Percentiles rank a stretch among this genome's conserved stretches.
Evolutionary conservation across 2,113 vertebrate genomes (phyloP).

Genomic region (Hucho hucho): DNA sequence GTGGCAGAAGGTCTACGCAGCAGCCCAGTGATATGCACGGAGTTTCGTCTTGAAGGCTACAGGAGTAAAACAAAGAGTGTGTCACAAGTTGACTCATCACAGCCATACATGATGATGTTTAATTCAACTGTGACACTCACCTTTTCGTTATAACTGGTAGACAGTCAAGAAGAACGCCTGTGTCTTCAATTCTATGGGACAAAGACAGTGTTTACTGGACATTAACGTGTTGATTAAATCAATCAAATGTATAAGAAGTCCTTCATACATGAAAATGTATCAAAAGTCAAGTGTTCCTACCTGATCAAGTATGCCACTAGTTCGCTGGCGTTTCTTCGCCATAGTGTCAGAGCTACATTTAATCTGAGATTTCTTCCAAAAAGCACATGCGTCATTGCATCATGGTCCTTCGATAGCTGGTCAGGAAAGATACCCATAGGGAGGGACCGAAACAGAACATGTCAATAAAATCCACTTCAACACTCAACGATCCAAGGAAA

Average conservation of each 20-base stretch:
- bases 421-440: constrained; percentile 11
- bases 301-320: constrained; percentile 93
- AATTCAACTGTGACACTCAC: constrained; percentile 65
- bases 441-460: too few relatives aligned
- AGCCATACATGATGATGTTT: background rate
- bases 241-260: background rate
- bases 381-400: constrained; percentile 91
- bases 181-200: constrained; percentile 88
- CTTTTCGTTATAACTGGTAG: constrained; percentile 94
- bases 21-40: constrained; percentile 91
- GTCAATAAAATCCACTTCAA: too few relatives aligned
- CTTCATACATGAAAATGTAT: background rate
- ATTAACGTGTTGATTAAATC: too few relatives aligned
- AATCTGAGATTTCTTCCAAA: constrained; percentile 94
- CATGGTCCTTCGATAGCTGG: constrained; percentile 95
- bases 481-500: background rate
- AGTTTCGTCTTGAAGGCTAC: constrained; percentile 93
- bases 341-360: constrained; percentile 94
- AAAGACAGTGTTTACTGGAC: background rate
- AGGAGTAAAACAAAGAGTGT: constrained; percentile 28
- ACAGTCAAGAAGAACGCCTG: constrained; percentile 90
- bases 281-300: constrained; percentile 67
- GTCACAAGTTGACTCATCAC: background rate
- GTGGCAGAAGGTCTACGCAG: constrained; percentile 95
- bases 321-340: constrained; percentile 92